phyloP scores from a whole-genome alignment of 2,113 vertebrate species.

The Steatornis caripensis region DNA sequence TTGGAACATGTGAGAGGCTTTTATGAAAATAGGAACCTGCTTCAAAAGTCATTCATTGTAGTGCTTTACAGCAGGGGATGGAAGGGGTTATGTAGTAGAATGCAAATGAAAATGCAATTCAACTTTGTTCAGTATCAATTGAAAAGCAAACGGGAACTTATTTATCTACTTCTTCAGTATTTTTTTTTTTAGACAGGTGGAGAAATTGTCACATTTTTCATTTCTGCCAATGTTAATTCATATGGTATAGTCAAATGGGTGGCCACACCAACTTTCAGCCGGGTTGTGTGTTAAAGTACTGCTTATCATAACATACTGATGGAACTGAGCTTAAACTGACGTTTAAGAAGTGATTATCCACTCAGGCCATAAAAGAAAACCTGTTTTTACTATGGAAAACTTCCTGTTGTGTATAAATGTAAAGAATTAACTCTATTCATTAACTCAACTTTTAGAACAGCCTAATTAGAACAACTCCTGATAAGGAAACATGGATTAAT shows the following conservation, averaged over 20 bases:
- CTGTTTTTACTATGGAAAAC: not conserved
- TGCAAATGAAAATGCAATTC: not conserved
- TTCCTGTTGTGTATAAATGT: not conserved
- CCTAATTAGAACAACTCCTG: not conserved
- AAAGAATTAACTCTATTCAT: constrained; percentile 23
- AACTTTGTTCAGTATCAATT: not conserved
- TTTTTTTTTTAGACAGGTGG: not conserved
- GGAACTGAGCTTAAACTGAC: not conserved
- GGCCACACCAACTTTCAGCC: not conserved
- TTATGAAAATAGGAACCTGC: not conserved
- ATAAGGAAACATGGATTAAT: not conserved
- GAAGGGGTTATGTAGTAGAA: not conserved
- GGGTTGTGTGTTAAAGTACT: not conserved
- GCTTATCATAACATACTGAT: not conserved
- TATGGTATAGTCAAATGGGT: not conserved
- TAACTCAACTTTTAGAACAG: not conserved
- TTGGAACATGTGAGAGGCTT: not conserved
- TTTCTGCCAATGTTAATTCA: not conserved
- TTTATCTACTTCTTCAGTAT: not conserved
- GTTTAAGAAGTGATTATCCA: not conserved
- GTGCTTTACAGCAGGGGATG: not conserved
- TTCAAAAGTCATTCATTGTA: not conserved
- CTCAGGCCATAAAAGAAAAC: not conserved
- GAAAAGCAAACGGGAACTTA: not conserved
- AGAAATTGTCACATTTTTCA: not conserved